Base-by-base conservation (phyloP, 2,113 vertebrate species). In the Phyllostomus hastatus region DNA sequence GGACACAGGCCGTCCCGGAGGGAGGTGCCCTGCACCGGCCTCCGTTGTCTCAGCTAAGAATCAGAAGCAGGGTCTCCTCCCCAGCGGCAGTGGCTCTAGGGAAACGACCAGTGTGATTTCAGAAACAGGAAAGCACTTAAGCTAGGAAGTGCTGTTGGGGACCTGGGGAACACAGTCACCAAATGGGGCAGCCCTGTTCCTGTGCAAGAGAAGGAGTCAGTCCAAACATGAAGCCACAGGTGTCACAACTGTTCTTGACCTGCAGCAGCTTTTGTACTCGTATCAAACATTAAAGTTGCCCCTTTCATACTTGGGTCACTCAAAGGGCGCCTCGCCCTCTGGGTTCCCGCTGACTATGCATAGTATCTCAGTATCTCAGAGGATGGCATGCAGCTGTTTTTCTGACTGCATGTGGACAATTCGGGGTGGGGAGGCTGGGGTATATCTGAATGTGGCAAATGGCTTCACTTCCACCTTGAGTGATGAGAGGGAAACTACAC, bases 261-360 rank as follows among this genome's bases (percentile, higher is more conserved):
- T 43, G 69, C 76, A 26, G 81, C 82, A 86, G 93, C 67, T 97
- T 97, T 96, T 93, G 46, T 92, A 94, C 61, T 83, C 73, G 8
- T 19, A 26, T 59, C 59, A 82, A 72, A 88, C 17, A 73, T 69
- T 92, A 57, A 64, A 61, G 69, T 86, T 31, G 57, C 61, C 67
- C 72, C 93, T 89, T 97, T 88, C 91, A 31, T 7, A 67, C 64
- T 81, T 0, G 0, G 88, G 87, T 94, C 90, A 97, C n/a, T 95
- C 87, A 1, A 15, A 97, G 91, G 96, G 91, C 88, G 35, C 66
- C 91, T 52, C 54, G 88, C 82, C 70, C 91, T 95, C 15, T 0
- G 94, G 97, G 96, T 93, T 92, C 75, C 92, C 95, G 90, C 92
- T 96, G 96, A 92, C 97, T 97, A 97, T 97, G 97, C 98, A 97